Evolutionary conservation across 2,797 vertebrate species (phyloP).

Genomic region (Megaceryle alcyon): DNA sequence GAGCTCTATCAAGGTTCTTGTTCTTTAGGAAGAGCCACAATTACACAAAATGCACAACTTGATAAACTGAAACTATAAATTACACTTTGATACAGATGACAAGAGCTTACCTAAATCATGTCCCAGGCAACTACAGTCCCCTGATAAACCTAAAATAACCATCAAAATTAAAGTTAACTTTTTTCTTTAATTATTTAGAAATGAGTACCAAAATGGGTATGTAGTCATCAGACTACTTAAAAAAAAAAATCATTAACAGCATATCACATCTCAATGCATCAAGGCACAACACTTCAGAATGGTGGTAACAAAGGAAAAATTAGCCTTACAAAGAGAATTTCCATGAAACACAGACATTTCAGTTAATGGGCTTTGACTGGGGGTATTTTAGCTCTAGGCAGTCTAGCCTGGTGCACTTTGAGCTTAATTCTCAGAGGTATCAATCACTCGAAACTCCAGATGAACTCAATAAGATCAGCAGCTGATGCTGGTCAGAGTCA

Average conservation of each 20-base stretch:
- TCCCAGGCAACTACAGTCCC: neutral
- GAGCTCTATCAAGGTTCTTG: neutral
- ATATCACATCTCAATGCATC: neutral
- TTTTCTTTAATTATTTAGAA: neutral
- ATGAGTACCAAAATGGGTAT: neutral
- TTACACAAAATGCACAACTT: neutral
- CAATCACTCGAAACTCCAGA: slow-evolving; percentile 1
- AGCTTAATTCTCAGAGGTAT: slow-evolving; percentile 32
- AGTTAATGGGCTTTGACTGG: neutral
- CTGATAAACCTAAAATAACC: neutral
- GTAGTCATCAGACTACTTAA: neutral
- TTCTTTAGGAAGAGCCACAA: neutral
- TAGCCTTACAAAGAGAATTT: neutral
- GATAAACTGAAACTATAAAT: neutral
- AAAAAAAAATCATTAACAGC: neutral
- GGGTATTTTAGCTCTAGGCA: slow-evolving; percentile 17
- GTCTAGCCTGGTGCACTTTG: neutral
- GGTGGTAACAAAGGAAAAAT: neutral
- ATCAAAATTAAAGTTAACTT: neutral
- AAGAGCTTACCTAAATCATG: neutral
- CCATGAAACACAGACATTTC: neutral
- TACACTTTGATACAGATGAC: neutral
- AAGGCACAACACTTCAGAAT: neutral
- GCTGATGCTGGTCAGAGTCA: neutral
- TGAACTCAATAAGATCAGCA: neutral